Conservation (phyloP, 2,888 invertebrate species). For the Drosophila hamatofila region DNA sequence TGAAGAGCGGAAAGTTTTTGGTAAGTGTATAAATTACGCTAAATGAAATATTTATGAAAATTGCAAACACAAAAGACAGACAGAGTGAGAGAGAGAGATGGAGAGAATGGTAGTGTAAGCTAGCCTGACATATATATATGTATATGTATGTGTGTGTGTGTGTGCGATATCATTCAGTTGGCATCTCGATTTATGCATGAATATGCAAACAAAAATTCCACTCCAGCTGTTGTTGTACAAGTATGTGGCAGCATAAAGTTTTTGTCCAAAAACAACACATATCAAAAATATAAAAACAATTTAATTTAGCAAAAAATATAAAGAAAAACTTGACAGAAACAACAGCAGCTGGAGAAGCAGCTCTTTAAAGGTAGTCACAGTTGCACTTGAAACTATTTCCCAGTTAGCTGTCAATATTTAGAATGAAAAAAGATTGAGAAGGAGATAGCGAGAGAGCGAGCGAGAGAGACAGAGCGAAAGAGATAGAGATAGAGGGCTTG, state of each 20-base stretch:
- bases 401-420: slow-evolving; percentile 81
- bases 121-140: background rate
- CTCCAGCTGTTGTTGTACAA: slow-evolving; percentile 42
- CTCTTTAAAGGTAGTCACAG: slow-evolving; percentile 34
- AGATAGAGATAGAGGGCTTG: background rate
- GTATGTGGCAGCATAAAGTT: background rate
- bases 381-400: slow-evolving; percentile 67
- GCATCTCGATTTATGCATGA: slow-evolving; percentile 58
- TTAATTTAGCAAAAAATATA: slow-evolving; percentile 42
- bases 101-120: background rate
- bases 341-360: slow-evolving; percentile 10
- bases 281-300: slow-evolving; percentile 29
- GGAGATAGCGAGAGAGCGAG: too few relatives aligned
- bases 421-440: slow-evolving; percentile 37
- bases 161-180: slow-evolving; percentile 23
- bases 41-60: slow-evolving; percentile 82
- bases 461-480: background rate
- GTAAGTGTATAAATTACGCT: slow-evolving; percentile 67
- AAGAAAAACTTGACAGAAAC: slow-evolving; percentile 45
- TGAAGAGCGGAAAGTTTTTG: slow-evolving; percentile 53
- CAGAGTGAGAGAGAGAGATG: background rate
- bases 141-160: background rate
- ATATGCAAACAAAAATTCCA: slow-evolving; percentile 45
- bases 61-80: slow-evolving; percentile 49
- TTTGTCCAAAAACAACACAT: background rate